These are phyloP conservation scores for Acridotheres tristis DNA, from an alignment of 2,797 vertebrate genomes.

Conservation along the genomic window DNA sequence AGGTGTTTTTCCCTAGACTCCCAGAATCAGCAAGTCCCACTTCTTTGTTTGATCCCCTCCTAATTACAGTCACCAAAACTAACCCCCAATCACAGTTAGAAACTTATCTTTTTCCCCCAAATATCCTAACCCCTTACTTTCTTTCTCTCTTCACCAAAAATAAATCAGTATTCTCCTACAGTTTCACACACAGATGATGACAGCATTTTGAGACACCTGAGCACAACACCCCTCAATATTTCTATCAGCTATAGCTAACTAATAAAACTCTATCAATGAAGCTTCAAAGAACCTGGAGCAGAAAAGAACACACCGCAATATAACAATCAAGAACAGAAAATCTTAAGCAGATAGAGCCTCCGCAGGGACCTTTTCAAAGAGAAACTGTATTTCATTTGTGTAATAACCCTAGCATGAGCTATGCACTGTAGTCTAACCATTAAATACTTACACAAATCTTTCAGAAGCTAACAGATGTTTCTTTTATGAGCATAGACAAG, in stretches of 20 bases:
- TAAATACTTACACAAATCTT: constrained; percentile 23
- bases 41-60: not conserved
- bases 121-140: not conserved
- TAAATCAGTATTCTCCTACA: not conserved
- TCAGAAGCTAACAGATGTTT: constrained; percentile 60
- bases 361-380: not conserved
- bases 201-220: not conserved
- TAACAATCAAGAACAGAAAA: constrained; percentile 2
- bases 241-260: not conserved
- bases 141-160: not conserved
- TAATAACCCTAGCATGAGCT: constrained; percentile 1
- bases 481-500: constrained; percentile 61
- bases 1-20: not conserved
- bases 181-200: not conserved
- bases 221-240: not conserved
- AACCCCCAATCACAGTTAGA: not conserved
- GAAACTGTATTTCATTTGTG: not conserved
- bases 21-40: not conserved
- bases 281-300: not conserved
- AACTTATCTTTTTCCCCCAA: not conserved
- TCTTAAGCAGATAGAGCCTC: not conserved
- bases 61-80: not conserved
- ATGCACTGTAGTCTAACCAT: not conserved
- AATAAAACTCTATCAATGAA: not conserved
- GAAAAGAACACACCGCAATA: not conserved